These are phyloP conservation scores for Magallana nippona DNA, from an alignment of 2,888 invertebrate species.

Conservation along the genomic window DNA sequence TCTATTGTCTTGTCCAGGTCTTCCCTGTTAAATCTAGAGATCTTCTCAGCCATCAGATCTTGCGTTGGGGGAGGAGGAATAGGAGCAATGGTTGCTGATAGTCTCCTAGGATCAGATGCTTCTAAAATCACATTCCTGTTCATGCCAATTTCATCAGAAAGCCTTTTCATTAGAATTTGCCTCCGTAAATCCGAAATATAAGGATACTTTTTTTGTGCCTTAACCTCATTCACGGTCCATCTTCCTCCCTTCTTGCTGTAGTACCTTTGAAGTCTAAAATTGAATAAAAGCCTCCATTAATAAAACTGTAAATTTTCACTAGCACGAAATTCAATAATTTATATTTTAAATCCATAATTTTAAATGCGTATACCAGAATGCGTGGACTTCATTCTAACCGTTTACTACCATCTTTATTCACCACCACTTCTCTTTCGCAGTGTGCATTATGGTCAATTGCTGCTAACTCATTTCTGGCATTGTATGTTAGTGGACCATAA, in stretches of 20 bases:
- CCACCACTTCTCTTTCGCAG: too few species aligned
- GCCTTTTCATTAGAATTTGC: conserved; percentile 37
- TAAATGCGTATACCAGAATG: too few species aligned
- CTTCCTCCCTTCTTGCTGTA: conserved; percentile 49
- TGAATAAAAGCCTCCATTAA: too few species aligned
- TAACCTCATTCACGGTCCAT: conserved; percentile 45
- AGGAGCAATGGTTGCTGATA: conserved; percentile 43
- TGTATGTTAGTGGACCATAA: conserved; percentile 36
- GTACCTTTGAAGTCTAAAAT: not conserved
- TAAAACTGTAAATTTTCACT: too few species aligned
- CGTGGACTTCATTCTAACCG: not conserved
- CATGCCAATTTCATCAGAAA: conserved; percentile 45
- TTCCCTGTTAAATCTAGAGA: conserved; percentile 39
- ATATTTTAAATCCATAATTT: too few species aligned
- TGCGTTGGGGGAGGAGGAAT: conserved; percentile 45
- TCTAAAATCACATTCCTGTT: conserved; percentile 18
- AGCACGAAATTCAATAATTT: too few species aligned
- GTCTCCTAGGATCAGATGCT: conserved; percentile 47
- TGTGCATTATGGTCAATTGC: conserved; percentile 37
- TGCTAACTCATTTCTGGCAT: conserved; percentile 27
- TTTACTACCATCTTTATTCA: too few species aligned
- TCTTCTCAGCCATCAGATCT: conserved; percentile 37
- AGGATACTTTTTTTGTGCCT: conserved; percentile 41
- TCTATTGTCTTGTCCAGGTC: conserved; percentile 9
- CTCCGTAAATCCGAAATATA: conserved; percentile 40